Conservation (phyloP, 2,888 invertebrate species). For the Cephus spinipes region DNA sequence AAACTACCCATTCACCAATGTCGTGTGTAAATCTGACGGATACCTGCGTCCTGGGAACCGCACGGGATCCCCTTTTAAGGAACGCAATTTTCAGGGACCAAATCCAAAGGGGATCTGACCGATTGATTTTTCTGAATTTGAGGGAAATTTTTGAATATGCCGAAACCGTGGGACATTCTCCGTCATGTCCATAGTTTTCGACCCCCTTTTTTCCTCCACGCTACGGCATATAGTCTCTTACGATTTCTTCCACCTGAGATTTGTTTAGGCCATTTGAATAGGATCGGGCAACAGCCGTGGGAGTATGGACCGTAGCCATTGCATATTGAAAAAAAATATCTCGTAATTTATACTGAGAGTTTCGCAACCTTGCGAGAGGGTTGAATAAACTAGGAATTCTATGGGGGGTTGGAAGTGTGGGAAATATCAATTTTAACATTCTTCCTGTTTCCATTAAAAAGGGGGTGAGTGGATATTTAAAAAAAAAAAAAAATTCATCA, state of each 20-base stretch:
- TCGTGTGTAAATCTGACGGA: slow-evolving; percentile 25
- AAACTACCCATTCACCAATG: slow-evolving; percentile 54
- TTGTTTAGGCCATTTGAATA: slow-evolving; percentile 36
- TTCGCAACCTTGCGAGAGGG: slow-evolving; percentile 34
- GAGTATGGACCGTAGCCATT: slow-evolving; percentile 29
- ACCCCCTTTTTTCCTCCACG: neutral
- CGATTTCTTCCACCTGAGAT: slow-evolving; percentile 9
- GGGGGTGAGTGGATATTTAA: neutral
- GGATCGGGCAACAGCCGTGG: slow-evolving; percentile 36
- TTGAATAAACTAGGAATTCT: neutral
- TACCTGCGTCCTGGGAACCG: slow-evolving; percentile 45
- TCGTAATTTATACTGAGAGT: slow-evolving; percentile 34
- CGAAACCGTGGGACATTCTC: slow-evolving; percentile 43
- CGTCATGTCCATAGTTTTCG: neutral
- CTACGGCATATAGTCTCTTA: neutral
- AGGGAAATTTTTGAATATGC: slow-evolving; percentile 32
- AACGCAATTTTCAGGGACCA: slow-evolving; percentile 41
- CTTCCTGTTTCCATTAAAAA: neutral
- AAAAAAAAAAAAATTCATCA: neutral
- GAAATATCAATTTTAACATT: neutral
- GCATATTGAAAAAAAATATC: slow-evolving; percentile 16
- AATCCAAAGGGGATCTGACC: slow-evolving; percentile 32
- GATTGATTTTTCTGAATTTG: slow-evolving; percentile 30
- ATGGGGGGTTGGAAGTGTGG: neutral
- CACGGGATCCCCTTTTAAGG: slow-evolving; percentile 29